phyloP scores from a whole-genome alignment of 2,888 invertebrate genomes.

The Noctua pronuba region DNA sequence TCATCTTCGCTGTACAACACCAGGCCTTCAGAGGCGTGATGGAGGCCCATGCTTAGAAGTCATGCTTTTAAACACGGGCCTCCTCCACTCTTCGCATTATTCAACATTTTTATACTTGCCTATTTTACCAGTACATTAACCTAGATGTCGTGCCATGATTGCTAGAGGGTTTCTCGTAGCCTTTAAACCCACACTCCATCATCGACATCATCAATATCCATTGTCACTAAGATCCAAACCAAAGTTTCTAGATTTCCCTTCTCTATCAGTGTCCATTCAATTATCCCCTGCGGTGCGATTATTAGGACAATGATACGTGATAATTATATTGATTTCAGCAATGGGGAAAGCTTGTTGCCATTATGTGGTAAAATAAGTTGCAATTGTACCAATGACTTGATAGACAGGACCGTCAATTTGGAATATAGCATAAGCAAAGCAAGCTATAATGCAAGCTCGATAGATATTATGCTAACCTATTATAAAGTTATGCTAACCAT shows the following conservation, averaged over 20 bases:
- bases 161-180: neutral
- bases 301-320: neutral
- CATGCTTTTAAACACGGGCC: conserved; percentile 61
- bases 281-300: neutral
- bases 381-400: neutral
- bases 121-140: conserved; percentile 14
- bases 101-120: conserved; percentile 1
- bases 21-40: conserved; percentile 58
- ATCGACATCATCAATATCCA: neutral
- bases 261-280: neutral
- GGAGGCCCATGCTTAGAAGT: conserved; percentile 62
- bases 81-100: conserved; percentile 52
- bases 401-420: neutral
- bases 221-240: neutral
- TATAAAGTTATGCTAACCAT: neutral
- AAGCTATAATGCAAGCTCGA: conserved; percentile 17
- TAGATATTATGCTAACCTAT: neutral
- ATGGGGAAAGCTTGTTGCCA: conserved; percentile 5
- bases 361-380: neutral
- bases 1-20: conserved; percentile 91
- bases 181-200: neutral
- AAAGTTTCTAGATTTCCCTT: neutral
- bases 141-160: conserved; percentile 4
- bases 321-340: neutral
- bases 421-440: conserved; percentile 13